These are phyloP conservation scores for Pangasius larnaudii DNA, from an alignment of 2,797 vertebrate species.

Conservation along the genomic window DNA sequence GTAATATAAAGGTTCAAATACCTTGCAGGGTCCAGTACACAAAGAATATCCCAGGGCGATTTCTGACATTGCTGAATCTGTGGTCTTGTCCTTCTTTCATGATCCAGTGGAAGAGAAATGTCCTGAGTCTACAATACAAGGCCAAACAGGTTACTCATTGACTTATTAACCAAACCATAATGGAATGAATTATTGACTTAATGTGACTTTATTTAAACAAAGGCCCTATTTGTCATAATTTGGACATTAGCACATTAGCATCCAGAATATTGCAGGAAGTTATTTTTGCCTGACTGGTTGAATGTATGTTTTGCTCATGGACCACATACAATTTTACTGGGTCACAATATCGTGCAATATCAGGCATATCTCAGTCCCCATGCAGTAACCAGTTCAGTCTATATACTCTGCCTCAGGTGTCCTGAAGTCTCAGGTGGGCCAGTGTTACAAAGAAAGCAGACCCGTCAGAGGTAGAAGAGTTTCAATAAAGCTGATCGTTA, in stretches of 20 bases:
- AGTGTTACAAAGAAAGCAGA: slow-evolving; percentile 79
- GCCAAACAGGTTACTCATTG: slow-evolving; percentile 64
- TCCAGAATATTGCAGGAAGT: background rate
- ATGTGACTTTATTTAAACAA: slow-evolving; percentile 13
- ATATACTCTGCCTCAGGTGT: slow-evolving; percentile 77
- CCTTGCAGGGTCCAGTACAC: slow-evolving; percentile 84
- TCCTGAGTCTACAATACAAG: slow-evolving; percentile 70
- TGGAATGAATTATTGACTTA: slow-evolving; percentile 70
- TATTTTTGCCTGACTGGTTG: background rate
- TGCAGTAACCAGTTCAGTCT: slow-evolving; percentile 78
- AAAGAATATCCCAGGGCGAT: slow-evolving; percentile 79
- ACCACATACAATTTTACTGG: background rate
- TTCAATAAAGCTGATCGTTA: slow-evolving; percentile 30
- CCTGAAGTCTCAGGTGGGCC: slow-evolving; percentile 76
- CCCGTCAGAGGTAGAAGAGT: slow-evolving; percentile 64
- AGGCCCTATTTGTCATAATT: background rate
- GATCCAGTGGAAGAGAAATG: slow-evolving; percentile 82
- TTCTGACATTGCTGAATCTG: slow-evolving; percentile 80
- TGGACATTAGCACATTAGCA: background rate
- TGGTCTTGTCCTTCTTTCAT: slow-evolving; percentile 80
- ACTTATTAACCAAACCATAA: slow-evolving; percentile 60
- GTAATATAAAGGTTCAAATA: slow-evolving; percentile 60
- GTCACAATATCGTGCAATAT: background rate
- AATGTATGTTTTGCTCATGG: background rate
- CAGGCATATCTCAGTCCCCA: slow-evolving; percentile 79